Conservation (phyloP, 2,113 vertebrate genomes). For the Phoenicopterus ruber region DNA sequence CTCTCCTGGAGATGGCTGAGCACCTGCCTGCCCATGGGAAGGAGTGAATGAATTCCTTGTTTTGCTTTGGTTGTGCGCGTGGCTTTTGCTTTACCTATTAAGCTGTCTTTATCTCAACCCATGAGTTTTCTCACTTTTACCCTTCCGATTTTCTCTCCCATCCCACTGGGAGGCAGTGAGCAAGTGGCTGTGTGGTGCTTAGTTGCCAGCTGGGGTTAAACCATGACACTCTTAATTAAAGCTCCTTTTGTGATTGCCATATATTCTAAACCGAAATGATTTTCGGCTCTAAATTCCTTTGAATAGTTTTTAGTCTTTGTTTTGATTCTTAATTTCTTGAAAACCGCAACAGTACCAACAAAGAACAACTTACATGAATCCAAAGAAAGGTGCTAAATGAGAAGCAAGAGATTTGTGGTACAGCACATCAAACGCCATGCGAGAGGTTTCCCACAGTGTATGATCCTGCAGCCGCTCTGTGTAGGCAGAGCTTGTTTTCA, state of each 20-base stretch:
- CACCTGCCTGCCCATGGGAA: no score
- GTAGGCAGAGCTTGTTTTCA: neutral
- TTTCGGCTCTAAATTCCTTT: neutral
- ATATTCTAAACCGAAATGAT: neutral
- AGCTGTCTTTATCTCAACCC: no score
- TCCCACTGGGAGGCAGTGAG: no score
- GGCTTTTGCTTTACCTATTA: no score
- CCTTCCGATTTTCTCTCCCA: no score
- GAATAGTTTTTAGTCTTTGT: neutral
- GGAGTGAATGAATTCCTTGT: no score
- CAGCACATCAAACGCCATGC: neutral
- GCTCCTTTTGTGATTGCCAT: neutral
- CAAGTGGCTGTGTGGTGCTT: no score
- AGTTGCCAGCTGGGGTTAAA: no score
- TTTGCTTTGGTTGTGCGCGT: no score
- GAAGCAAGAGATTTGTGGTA: neutral
- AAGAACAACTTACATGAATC: neutral
- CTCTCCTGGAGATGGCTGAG: no score
- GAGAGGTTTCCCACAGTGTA: neutral
- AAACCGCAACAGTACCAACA: neutral
- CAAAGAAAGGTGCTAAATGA: neutral
- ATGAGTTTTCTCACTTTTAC: no score
- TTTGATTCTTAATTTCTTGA: neutral
- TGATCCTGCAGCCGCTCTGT: neutral
- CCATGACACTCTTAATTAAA: neutral